These are phyloP conservation scores for Drosophila erecta DNA, from an alignment of 1,140 invertebrate species.

Conservation along the genomic window DNA sequence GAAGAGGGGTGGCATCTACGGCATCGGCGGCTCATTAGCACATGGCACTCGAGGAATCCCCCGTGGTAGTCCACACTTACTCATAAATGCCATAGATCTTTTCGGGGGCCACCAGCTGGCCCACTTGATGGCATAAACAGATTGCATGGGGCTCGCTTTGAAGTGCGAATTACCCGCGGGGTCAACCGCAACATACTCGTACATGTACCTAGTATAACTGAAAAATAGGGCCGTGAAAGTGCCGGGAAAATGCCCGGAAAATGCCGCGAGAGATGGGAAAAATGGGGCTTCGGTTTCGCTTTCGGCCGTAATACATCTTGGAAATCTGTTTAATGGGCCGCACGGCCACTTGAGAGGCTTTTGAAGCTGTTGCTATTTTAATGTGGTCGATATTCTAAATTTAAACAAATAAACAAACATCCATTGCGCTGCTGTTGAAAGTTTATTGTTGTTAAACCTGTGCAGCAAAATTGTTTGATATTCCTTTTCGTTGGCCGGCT, in stretches of 20 bases:
- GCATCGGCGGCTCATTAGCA: constrained; percentile 68
- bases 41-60: constrained; percentile 37
- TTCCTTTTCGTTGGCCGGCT: constrained; percentile 47
- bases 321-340: constrained; percentile 72
- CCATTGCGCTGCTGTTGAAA: constrained; percentile 57
- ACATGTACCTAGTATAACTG: background rate
- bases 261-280: background rate
- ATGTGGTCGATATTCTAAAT: constrained; percentile 82
- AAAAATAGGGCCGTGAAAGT: constrained; percentile 7
- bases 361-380: constrained; percentile 79
- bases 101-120: constrained; percentile 67
- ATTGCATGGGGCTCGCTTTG: constrained; percentile 68
- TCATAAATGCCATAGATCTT: constrained; percentile 82
- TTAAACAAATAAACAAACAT: constrained; percentile 81
- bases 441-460: constrained; percentile 81
- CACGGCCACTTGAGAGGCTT: constrained; percentile 72
- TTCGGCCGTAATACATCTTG: constrained; percentile 74
- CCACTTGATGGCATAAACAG: constrained; percentile 78
- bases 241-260: background rate
- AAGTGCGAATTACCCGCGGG: constrained; percentile 82
- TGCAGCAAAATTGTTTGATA: constrained; percentile 60
- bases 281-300: constrained; percentile 18
- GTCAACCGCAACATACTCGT: constrained; percentile 49
- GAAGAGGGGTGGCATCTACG: background rate
- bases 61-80: constrained; percentile 37